Percentiles rank a stretch among this genome's conserved stretches.
phyloP scores from a whole-genome alignment of 2,113 vertebrate species.

The Geococcyx californianus region DNA sequence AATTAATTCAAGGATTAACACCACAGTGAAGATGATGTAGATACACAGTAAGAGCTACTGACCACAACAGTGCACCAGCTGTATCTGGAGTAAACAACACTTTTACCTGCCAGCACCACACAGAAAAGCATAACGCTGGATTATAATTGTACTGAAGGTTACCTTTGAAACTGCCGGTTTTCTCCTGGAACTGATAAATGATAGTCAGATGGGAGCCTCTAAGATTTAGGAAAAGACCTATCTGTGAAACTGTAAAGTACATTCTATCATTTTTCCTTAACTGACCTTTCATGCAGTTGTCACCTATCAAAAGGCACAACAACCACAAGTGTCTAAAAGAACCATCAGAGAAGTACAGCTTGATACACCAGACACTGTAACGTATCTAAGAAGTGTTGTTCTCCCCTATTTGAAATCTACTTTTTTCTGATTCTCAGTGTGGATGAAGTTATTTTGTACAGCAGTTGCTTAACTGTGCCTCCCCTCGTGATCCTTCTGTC shows the following conservation, averaged over 20 bases:
- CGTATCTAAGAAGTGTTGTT: neutral
- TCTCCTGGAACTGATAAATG: neutral
- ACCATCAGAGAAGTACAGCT: neutral
- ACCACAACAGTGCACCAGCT: neutral
- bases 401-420: neutral
- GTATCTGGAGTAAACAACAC: neutral
- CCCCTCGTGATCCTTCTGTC: neutral
- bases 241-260: neutral
- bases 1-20: neutral
- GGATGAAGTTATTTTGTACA: neutral
- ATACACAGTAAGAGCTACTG: neutral
- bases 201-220: neutral
- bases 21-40: neutral
- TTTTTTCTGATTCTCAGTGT: neutral
- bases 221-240: neutral
- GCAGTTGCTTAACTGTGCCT: neutral
- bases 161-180: neutral
- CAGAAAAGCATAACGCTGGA: neutral
- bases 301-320: neutral
- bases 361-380: neutral
- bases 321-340: neutral
- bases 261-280: neutral
- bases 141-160: neutral
- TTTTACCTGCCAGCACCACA: neutral
- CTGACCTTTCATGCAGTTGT: neutral